Evolutionary conservation across 1,140 invertebrate genomes (phyloP), one percentile per base, ranked within the genome.

Genomic region (Adoxophyes honmai): DNA sequence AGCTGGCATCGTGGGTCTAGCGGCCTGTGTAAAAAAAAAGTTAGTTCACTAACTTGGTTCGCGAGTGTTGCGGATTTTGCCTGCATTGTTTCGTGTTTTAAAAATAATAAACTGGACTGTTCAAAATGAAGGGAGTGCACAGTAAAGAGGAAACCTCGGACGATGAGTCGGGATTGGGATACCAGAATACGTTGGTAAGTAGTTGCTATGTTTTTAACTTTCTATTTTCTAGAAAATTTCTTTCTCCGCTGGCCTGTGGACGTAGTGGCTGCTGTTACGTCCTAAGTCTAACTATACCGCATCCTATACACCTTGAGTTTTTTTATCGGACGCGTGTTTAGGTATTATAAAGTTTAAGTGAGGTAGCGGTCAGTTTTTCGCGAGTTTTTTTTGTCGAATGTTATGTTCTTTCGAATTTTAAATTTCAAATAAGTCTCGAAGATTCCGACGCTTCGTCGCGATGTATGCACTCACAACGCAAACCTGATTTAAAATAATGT

Each of bases 141-240:
- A 70, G 66, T 55, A 85, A 86, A 55, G 80, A 86, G 48, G 89
- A 90, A 56, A 82, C 74, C n/a, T 89, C 87, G 1, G 89, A 91
- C 62, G 90, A 93, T 61, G 92, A 93, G 53, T 90, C 91, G 52
- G 94, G 94, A 48, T 80, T 95, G 63, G 94, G 94, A 34, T 95
- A 95, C 72, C 93, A 94, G 70, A 94, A 95, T 73, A 95, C 94
- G 44, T 91, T 95, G 93, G 94, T 95, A 81, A 95, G 93, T 92
- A 52, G 0, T 37, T 52, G 33, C 57, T 21, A 57, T 59, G 63
- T 58, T 70, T 57, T 52, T 48, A 68, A 85, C 75, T 79, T 78
- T 80, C 78, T 81, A 78, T 69, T 73, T 73, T 74, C 68, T 73
- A 77, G 70, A 78, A 78, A 72, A 69, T 56, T 62, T 52, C 52